Base-by-base conservation (phyloP, 2,888 invertebrate genomes). In the Stramonita haemastoma region DNA sequence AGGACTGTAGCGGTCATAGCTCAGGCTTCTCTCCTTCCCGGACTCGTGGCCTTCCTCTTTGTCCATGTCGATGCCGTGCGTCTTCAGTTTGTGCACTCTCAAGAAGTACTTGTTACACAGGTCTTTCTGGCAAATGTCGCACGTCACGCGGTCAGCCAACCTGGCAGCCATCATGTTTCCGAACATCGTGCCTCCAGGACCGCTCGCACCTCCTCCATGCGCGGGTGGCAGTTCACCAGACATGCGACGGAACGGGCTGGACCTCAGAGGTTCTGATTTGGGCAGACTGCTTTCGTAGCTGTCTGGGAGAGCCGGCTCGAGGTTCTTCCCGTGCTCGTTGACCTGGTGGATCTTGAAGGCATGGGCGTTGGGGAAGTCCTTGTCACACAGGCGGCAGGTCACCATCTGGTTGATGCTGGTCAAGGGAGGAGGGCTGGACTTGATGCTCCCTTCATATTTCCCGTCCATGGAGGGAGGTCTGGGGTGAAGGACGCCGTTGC, bases 41-140 rank as follows among this genome's bases (percentile, higher is more conserved):
- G 60, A 8, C 11, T 56, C 84, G 11, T 29, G 34, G 73, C 73
- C 73, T 46, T 87, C 87, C 17, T 77, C 81, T 32, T 88, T 87
- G 36, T 89, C 89, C 73, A 56, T 60, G 73, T 94, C 96, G 87
- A 96, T 95, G 90, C 96, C 96, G 94, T 97, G 99, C 98, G 99
- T 99, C 96, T 99, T 97, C 95, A 99, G 98, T 98, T 99, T 99
- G 96, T 99, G 99, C 1, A 99, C 99, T 96, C 99, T 98, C 98
- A 99, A 98, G 96, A 99, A 99, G 96, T 99, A 99, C 96, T 99
- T 99, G 97, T 99, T 99, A 97, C 99, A 99, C 93, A 99, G 97
- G 96, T 99, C 99, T 96, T 99, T 99, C 97, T 99, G 99, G 96
- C 99, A 99, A 92, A 99, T 98, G 96, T 99, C 99, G 96, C 99